These are phyloP conservation scores for Melangyna quadrimaculata DNA, from an alignment of 2,888 invertebrate genomes.

Conservation along the genomic window DNA sequence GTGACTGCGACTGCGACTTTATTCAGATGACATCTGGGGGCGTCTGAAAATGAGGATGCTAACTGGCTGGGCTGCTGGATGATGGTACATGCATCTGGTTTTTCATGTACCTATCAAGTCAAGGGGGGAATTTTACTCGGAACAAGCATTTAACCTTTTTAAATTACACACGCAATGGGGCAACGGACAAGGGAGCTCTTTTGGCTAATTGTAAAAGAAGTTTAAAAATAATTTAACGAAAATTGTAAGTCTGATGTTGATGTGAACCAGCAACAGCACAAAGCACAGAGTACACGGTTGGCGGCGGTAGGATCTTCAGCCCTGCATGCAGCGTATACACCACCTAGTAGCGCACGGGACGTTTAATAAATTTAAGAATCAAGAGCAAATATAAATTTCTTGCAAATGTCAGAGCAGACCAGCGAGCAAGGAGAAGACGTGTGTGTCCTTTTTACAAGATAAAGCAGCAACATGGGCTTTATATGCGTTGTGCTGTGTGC, in stretches of 20 bases:
- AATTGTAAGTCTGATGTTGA: slow-evolving; percentile 20
- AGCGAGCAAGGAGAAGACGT: too few relatives aligned
- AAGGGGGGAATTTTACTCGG: slow-evolving; percentile 28
- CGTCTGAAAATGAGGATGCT: too few relatives aligned
- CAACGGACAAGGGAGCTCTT: slow-evolving; percentile 6
- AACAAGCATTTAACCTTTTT: slow-evolving; percentile 20
- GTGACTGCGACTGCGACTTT: slow-evolving; percentile 2
- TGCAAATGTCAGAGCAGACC: neutral
- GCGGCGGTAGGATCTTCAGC: too few relatives aligned
- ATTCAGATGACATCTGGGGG: slow-evolving; percentile 31
- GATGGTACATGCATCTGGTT: slow-evolving; percentile 9
- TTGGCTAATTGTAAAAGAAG: slow-evolving; percentile 55
- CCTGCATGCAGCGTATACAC: neutral
- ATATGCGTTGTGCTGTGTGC: neutral
- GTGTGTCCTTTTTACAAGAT: slow-evolving; percentile 24
- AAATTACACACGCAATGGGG: neutral
- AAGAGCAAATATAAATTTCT: slow-evolving; percentile 10
- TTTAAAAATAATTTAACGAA: slow-evolving; percentile 54
- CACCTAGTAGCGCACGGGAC: neutral
- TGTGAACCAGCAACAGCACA: neutral
- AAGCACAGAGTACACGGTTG: neutral
- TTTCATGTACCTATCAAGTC: neutral
- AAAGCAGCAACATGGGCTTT: neutral
- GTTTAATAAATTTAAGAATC: slow-evolving; percentile 1
- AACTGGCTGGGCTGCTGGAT: neutral